A percentile compares a stretch with the other conserved stretches of the same genome.
These are phyloP conservation scores for Montifringilla adamsi DNA, from an alignment of 2,113 vertebrate genomes.

Conservation along the genomic window DNA sequence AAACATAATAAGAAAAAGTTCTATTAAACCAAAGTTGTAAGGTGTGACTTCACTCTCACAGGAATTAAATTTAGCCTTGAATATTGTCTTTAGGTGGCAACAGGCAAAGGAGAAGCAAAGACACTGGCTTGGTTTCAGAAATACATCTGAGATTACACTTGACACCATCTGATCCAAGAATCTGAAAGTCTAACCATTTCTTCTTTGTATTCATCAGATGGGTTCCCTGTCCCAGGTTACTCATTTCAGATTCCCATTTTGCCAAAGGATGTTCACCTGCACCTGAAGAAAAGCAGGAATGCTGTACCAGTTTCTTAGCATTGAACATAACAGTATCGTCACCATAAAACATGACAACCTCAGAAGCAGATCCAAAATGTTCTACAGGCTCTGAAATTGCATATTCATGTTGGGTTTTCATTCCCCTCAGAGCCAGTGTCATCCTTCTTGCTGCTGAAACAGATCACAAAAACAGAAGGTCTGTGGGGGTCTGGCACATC, in stretches of 20 bases:
- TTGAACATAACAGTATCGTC: not conserved
- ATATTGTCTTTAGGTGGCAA: not conserved
- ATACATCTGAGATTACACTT: not conserved
- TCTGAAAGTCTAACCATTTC: not conserved
- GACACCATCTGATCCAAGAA: not conserved
- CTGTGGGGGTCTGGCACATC: not conserved
- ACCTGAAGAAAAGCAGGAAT: not conserved
- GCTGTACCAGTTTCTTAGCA: not conserved
- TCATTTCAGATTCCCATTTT: not conserved
- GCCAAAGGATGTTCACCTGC: not conserved
- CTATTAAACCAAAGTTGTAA: not conserved
- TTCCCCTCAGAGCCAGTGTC: not conserved
- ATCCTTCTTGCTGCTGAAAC: not conserved
- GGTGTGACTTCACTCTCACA: not conserved
- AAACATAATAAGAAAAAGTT: not conserved
- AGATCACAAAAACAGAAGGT: not conserved
- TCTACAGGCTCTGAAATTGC: not conserved
- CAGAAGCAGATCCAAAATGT: not conserved
- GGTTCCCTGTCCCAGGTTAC: not conserved
- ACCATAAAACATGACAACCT: not conserved
- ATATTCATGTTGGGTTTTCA: not conserved
- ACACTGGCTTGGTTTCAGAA: not conserved
- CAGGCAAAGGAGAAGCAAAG: not conserved
- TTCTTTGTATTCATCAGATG: not conserved
- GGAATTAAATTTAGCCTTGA: not conserved